Evolutionary conservation across 2,113 vertebrate species (phyloP).

Genomic region (Martes martes): DNA sequence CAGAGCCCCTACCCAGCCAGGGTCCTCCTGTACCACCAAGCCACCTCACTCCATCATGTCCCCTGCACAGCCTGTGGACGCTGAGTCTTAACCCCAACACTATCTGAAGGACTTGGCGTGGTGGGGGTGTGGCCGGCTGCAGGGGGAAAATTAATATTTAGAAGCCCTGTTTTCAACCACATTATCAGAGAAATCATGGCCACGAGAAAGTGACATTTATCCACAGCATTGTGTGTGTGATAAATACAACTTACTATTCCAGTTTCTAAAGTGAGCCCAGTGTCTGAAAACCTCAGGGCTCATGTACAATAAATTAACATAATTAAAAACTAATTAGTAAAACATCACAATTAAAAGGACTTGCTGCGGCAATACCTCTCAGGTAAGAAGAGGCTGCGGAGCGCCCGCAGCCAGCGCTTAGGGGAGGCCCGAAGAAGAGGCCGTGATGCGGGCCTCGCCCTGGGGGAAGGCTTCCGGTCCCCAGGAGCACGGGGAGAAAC

Average conservation of each 20-base stretch:
- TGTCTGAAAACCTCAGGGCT: slow-evolving; percentile 76
- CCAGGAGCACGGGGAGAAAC: neutral
- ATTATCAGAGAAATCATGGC: neutral
- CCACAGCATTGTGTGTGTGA: slow-evolving; percentile 4
- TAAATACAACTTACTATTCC: slow-evolving; percentile 56
- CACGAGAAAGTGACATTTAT: slow-evolving; percentile 3
- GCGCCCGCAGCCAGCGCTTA: neutral
- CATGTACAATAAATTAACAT: slow-evolving; percentile 79
- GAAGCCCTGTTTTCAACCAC: neutral
- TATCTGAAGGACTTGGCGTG: neutral
- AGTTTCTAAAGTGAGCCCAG: slow-evolving; percentile 64
- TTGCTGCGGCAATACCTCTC: slow-evolving; percentile 65
- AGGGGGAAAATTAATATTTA: neutral
- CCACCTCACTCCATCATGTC: neutral
- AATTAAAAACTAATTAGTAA: slow-evolving; percentile 79
- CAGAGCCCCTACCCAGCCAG: neutral
- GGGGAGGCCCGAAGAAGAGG: neutral
- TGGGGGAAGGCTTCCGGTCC: neutral
- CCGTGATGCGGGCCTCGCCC: neutral
- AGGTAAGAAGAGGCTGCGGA: slow-evolving; percentile 52
- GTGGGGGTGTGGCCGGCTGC: neutral
- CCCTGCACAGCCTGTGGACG: neutral
- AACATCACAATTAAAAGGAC: slow-evolving; percentile 75
- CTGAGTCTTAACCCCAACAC: neutral
- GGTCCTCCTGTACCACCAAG: neutral